A percentile compares a stretch with the other conserved stretches of the same genome.
These are phyloP conservation scores for Ganaspis sp. DNA, from an alignment of 1,140 invertebrate genomes.

Conservation along the genomic window DNA sequence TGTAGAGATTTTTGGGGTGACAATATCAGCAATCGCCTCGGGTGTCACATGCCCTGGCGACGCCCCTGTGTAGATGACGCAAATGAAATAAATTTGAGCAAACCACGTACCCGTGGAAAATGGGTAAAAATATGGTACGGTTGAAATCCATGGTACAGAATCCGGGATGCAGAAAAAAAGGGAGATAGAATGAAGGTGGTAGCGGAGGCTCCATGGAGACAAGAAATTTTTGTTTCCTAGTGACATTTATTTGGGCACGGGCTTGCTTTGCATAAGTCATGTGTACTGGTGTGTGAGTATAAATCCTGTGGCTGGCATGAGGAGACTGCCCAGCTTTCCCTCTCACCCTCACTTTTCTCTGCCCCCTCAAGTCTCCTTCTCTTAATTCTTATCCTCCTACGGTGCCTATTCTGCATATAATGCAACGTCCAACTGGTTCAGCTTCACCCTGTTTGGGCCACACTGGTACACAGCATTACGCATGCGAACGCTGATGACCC, in stretches of 20 bases:
- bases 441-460: constrained; percentile 54
- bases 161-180: neutral
- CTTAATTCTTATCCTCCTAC: constrained; percentile 47
- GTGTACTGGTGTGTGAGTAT: constrained; percentile 69
- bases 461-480: constrained; percentile 56
- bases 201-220: constrained; percentile 45
- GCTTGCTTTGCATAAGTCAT: constrained; percentile 75
- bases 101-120: neutral
- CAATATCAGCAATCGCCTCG: no score
- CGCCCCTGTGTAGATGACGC: neutral
- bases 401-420: constrained; percentile 76
- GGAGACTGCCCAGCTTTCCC: constrained; percentile 66
- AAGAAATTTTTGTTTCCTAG: constrained; percentile 73
- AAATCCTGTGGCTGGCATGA: constrained; percentile 69
- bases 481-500: constrained; percentile 67
- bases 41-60: no score
- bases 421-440: constrained; percentile 67
- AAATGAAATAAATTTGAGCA: neutral
- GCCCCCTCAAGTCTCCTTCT: constrained; percentile 30
- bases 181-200: constrained; percentile 12
- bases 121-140: neutral
- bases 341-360: neutral
- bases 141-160: neutral
- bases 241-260: constrained; percentile 74
- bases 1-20: neutral